Base-by-base conservation (phyloP, 2,888 invertebrate genomes). In the Caenorhabditis sp. region DNA sequence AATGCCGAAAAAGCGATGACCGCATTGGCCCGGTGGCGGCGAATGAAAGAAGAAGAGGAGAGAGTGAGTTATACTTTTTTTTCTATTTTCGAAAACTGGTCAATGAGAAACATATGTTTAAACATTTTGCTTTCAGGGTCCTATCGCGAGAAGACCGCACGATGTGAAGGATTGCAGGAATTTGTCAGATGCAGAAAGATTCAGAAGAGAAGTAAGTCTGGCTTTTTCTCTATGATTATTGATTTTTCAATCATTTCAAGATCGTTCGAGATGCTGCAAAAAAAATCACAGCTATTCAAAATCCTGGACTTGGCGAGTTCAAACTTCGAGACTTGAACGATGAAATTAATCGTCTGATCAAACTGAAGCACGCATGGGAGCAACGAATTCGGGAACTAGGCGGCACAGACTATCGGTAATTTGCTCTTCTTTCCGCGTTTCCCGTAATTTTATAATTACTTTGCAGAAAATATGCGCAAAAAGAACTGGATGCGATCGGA, bases 1-100 rank as follows among this genome's bases (percentile, higher is more conserved):
- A 97, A 97, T 94, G 97, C 97, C 88, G 97, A 97, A 93, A 97
- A 97, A 92, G 97, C 97, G 49, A 97, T 98, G 98, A 99, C 99
- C 38, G 98, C 98, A 0, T 93, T 99, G 89, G 99, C 99, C 86
- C 95, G 99, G 86, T 99, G 99, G 99, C 94, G 99, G 89, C 96
- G 97, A 44, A 97, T 97, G 38, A 98, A 99, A 92, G 95, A 96
- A 82, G 96, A 96, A 64, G 97, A 96, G 92, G 93, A 92, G 49
- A 88, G 84, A 38, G 87, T 87, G 12, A 77, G 82, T 75, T 44
- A 70, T 63, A 19, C 2, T 8, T 24, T 16, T 14, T 7, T n/a
- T 47, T 47, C 19, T 4, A 2, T n/a, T 19, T 19, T 19, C 4
- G 5, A 19, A 47, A 19, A 51, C 19, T 35, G 31, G 41, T 56